Base-by-base conservation (phyloP, 2,113 vertebrate species). In the Athene cunicularia region DNA sequence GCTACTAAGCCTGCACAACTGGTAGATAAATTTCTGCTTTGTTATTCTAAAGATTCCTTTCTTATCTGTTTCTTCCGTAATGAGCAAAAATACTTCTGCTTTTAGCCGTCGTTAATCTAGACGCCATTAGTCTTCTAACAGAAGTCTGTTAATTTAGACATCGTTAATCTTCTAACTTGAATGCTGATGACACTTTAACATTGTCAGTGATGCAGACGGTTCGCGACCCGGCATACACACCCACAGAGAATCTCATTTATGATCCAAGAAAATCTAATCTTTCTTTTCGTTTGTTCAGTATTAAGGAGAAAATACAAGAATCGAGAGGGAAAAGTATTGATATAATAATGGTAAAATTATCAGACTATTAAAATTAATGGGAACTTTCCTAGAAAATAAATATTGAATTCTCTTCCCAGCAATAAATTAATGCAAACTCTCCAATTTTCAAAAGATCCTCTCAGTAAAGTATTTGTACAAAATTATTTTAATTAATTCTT, bases 401-500 rank as follows among this genome's bases (percentile, higher is more conserved):
- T 32, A 62, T 21, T 95, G 71, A 20, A 56, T 86, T 95, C 58
- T 93, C 55, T 72, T 82, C 33, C 47, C 6, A 77, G 28, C 14
- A 85, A 85, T 63, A 91, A 43, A 90, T 95, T 93, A 88, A 14
- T 59, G 9, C 14, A 92, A 91, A 81, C 7, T 62, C 56, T 37
- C 6, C n/a, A 83, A 37, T 63, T 89, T 81, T 26, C 19, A 39
- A 74, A 93, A 87, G 50, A 68, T 28, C 30, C 7, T 66, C 56
- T 86, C 79, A 83, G 49, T 92, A 86, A 88, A 95, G n/a, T 82
- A 79, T 95, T 93, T 89, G 53, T 88, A 84, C 58, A 67, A 18
- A 90, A 85, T 81, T 71, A 55, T 47, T 93, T 89, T 62, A 84
- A 90, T 97, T 93, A 94, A 93, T 90, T 92, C 64, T 79, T 91